Base-by-base conservation (phyloP, 2,797 vertebrate species). In the Philypnodon macrostomus region DNA sequence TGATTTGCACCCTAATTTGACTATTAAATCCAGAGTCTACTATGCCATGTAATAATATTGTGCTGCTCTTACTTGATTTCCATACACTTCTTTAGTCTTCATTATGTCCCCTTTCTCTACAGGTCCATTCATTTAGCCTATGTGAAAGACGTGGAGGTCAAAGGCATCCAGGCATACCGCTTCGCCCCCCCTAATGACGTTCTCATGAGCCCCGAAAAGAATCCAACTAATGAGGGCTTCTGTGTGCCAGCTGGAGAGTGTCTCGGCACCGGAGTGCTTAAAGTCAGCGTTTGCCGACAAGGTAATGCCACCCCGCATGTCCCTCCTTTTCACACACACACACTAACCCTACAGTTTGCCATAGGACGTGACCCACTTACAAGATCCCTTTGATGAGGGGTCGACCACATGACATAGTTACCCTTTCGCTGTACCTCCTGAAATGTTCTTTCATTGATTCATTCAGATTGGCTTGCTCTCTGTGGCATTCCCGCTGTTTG, bases 241-340 rank as follows among this genome's bases (percentile, higher is more conserved):
- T 92, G 91, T 1, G 90, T 91, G 47, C 91, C 90, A 26, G 81
- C 86, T 9, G 82, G 82, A 6, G 82, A 91, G 3, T 92, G 91
- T 47, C 88, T 91, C 4, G 85, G 88, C 71, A 90, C 88, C 9
- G 91, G 91, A 1, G 85, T 92, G 67, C 87, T 91, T 8, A 92
- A 92, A 87, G 89, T 92, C 80, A 92, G 91, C 75, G 86, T 91
- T 65, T 92, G 91, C 63, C 83, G 88, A 36, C 77, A 92, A 85
- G 91, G 91, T 92, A 73, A 24, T 53, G 11, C 5, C 2, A 14
- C 18, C 1, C 0, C 5, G 17, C 24, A 1, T 0, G 8, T 16
- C 5, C 45, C 15, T 35, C 12, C 11, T 26, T 9, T 33, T 12
- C 11, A 15, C 13, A 11, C 35, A 16, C 1, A 5, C 9, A 2